Evolutionary conservation across 2,888 invertebrate genomes (phyloP).

Genomic region (Drosophila neonasuta): DNA sequence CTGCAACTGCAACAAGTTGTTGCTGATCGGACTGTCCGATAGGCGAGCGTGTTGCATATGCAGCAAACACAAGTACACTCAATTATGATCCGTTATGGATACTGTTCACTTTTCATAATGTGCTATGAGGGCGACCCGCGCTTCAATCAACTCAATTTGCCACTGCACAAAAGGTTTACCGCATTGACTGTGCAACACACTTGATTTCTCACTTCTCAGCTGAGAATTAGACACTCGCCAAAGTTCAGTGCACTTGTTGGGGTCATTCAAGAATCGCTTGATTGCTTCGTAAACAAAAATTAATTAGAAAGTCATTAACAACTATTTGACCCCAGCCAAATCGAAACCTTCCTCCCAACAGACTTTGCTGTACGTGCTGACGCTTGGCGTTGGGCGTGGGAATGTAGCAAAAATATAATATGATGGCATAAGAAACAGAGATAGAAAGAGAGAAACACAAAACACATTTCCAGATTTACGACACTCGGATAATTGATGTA

Average conservation of each 20-base stretch:
- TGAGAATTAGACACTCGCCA: slow-evolving; percentile 22
- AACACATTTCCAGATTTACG: slow-evolving; percentile 39
- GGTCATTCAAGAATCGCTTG: slow-evolving; percentile 21
- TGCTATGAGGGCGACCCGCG: slow-evolving; percentile 59
- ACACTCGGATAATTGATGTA: slow-evolving; percentile 47
- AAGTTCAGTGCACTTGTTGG: slow-evolving; percentile 66
- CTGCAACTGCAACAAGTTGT: slow-evolving; percentile 52
- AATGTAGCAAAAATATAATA: slow-evolving; percentile 35
- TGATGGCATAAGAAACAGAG: background rate
- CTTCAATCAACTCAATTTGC: slow-evolving; percentile 66
- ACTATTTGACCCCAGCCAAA: slow-evolving; percentile 34
- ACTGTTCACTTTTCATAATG: slow-evolving; percentile 3
- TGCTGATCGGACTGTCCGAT: slow-evolving; percentile 34
- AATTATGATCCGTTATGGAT: slow-evolving; percentile 47
- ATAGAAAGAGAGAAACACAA: slow-evolving; percentile 2
- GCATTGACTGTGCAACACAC: slow-evolving; percentile 53
- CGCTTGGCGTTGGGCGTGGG: slow-evolving; percentile 53
- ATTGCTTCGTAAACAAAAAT: slow-evolving; percentile 58
- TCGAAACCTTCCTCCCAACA: slow-evolving; percentile 9
- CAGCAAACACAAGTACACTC: slow-evolving; percentile 21
- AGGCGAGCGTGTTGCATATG: slow-evolving; percentile 28
- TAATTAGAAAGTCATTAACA: slow-evolving; percentile 72
- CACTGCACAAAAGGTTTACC: slow-evolving; percentile 43
- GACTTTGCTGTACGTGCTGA: slow-evolving; percentile 48
- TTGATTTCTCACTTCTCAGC: slow-evolving; percentile 61